Evolutionary conservation across 2,113 vertebrate genomes (phyloP), one percentile per base, ranked within the genome.

Genomic region (Speoplatyrhinus poulsoni): DNA sequence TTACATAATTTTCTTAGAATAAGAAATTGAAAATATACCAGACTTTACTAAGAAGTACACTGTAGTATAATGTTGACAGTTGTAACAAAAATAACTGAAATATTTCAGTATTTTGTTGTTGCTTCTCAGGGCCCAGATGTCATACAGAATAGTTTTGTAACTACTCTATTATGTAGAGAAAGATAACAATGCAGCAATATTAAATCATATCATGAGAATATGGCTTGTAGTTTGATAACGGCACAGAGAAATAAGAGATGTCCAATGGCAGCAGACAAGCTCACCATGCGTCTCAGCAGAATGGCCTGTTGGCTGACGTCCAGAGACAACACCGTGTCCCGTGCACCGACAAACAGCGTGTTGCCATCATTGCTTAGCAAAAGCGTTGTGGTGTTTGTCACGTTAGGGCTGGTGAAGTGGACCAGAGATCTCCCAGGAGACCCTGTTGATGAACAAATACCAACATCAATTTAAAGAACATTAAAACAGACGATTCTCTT

Each of bases 381-480:
- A 77, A 94, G 87, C 0, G 85, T 90, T 46, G 92, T 93, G 83
- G 84, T 90, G 87, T 94, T 93, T 50, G 75, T 50, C 46, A 91
- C 57, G 1, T 76, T 76, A 2, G 67, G 76, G 64, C 59, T 74
- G 6, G 47, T 68, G 79, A 93, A 93, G 69, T 13, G 11, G 32
- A 52, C 67, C 9, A 92, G 41, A 1, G n/a, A 59, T 59, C 93
- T 87, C 53, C 91, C 89, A 0, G 91, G 80, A 53, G 80, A 85
- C 0, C 88, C 93, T 94, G 85, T 65, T 16, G 8, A 17, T 56
- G 15, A 53, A 66, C 47, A 70, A 54, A 58, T 26, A 32, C 17
- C 32, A 11, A 4, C 26, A 26, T 26, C 26, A 2, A 41, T 6
- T 52, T 52, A 13, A 52, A 52, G 3, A n/a, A 52, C 12, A 12